These are phyloP conservation scores for Chaetodon trifascialis DNA, from an alignment of 2,113 vertebrate genomes.

Conservation along the genomic window DNA sequence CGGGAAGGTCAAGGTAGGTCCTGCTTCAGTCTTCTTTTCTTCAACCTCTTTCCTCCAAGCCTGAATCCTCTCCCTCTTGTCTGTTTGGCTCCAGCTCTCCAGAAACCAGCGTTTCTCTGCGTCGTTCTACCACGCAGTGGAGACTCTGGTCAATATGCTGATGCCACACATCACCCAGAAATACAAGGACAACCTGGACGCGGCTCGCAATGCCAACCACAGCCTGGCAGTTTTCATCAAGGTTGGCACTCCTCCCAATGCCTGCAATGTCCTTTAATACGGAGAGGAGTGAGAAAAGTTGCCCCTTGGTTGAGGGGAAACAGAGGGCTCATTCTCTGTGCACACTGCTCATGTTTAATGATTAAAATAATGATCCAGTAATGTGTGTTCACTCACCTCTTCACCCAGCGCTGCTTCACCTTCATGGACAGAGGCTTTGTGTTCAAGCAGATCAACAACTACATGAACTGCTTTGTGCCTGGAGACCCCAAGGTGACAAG, in stretches of 20 bases:
- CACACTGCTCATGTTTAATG: neutral
- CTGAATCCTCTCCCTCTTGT: neutral
- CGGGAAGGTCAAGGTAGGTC: slow-evolving; percentile 90
- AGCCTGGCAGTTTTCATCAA: slow-evolving; percentile 97
- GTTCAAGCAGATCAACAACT: slow-evolving; percentile 99
- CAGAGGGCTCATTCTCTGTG: neutral
- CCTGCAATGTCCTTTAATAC: slow-evolving; percentile 5
- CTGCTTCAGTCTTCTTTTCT: neutral
- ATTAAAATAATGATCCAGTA: neutral
- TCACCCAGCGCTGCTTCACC: slow-evolving; percentile 93
- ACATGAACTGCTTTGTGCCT: slow-evolving; percentile 95
- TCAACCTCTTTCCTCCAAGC: neutral
- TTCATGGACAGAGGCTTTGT: slow-evolving; percentile 98
- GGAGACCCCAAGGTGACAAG: slow-evolving; percentile 94
- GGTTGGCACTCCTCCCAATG: slow-evolving; percentile 73
- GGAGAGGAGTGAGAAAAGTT: neutral
- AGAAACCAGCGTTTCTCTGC: slow-evolving; percentile 95
- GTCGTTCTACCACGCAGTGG: slow-evolving; percentile 93
- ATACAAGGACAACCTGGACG: slow-evolving; percentile 96
- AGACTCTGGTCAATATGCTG: slow-evolving; percentile 95
- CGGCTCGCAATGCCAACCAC: slow-evolving; percentile 96
- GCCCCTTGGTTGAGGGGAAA: neutral
- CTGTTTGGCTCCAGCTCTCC: slow-evolving; percentile 83
- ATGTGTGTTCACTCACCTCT: neutral
- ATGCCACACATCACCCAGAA: slow-evolving; percentile 99